Evolutionary conservation across 2,888 invertebrate genomes (phyloP), one percentile per base, ranked within the genome.

Genomic region (Girardia tigrina): DNA sequence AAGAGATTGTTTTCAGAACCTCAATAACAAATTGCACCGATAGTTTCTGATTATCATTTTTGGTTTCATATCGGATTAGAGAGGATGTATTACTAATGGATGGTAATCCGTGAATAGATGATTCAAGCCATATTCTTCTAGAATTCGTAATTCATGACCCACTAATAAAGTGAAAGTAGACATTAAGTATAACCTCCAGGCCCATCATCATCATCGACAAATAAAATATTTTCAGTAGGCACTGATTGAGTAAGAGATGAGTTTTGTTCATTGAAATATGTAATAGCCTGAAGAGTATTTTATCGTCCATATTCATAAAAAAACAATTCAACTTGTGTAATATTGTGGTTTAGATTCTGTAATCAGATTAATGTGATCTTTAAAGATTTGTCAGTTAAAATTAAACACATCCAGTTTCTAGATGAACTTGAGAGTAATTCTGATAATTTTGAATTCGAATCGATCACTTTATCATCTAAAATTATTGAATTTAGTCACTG

Each of bases 61-160:
- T 56, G n/a, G 56, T 20, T 56, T 56, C 56, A n/a, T 56, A 56
- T 56, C 56, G 56, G 23, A 56, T 56, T 56, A 56, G 4, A 56
- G 56, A 56, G n/a, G 56, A 56, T 56, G 56, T 56, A 16, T 56
- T 56, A 20, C 20, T 20, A 12, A 56, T 56, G n/a, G 56, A 56
- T 2, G 56, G 56, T 56, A 56, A 56, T 56, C 56, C n/a, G 56
- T 56, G 23, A 56, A 56, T 56, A 56, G n/a, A 16, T 56, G 56
- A 56, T 56, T 56, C 2, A 56, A 16, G 23, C 56, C 56, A 23
- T 56, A 56, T n/a, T 56, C 56, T 56, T 56, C 56, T 56, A 56
- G 4, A n/a, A n/a, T n/a, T 36, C 12, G 8, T 12, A 36, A 36
- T 16, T 36, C 36, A 36, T 12, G 12, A n/a, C n/a, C n/a, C 36